Evolutionary conservation across 2,888 invertebrate species (phyloP).

Genomic region (Dolomedes plantarius): DNA sequence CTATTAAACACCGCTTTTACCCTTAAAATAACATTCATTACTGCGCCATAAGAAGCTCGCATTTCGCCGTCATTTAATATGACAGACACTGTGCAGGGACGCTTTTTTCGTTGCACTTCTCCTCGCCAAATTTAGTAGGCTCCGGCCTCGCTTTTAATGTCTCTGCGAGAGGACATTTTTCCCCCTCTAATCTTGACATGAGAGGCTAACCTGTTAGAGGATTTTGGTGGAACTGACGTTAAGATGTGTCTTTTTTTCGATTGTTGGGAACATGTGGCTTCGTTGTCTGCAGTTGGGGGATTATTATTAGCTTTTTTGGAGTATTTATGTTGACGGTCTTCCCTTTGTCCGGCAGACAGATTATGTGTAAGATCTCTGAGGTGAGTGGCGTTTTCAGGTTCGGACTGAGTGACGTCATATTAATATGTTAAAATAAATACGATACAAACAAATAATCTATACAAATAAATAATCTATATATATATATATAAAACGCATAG

Average conservation of each 20-base stretch:
- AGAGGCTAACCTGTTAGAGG: conserved; percentile 31
- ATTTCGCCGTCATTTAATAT: conserved; percentile 32
- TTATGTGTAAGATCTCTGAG: background rate
- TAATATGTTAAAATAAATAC: no score
- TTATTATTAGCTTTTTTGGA: conserved; percentile 41
- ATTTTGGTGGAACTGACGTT: background rate
- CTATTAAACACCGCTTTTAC: conserved; percentile 44
- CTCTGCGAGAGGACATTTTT: conserved; percentile 20
- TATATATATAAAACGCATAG: no score
- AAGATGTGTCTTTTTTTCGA: background rate
- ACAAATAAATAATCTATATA: no score
- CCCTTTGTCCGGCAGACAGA: conserved; percentile 18
- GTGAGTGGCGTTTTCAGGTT: no score
- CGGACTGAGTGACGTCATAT: no score
- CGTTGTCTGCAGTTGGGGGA: conserved; percentile 46
- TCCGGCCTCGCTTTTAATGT: conserved; percentile 24
- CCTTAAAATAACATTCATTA: conserved; percentile 47
- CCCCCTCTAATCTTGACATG: conserved; percentile 8
- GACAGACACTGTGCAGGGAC: conserved; percentile 42
- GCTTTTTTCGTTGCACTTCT: no score
- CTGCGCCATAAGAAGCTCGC: conserved; percentile 17
- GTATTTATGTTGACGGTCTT: conserved; percentile 37
- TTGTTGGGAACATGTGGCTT: conserved; percentile 21
- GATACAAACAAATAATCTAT: no score
- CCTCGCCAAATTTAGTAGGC: no score